These are phyloP conservation scores for Protonibea diacanthus DNA, from an alignment of 2,797 vertebrate species.

Conservation along the genomic window DNA sequence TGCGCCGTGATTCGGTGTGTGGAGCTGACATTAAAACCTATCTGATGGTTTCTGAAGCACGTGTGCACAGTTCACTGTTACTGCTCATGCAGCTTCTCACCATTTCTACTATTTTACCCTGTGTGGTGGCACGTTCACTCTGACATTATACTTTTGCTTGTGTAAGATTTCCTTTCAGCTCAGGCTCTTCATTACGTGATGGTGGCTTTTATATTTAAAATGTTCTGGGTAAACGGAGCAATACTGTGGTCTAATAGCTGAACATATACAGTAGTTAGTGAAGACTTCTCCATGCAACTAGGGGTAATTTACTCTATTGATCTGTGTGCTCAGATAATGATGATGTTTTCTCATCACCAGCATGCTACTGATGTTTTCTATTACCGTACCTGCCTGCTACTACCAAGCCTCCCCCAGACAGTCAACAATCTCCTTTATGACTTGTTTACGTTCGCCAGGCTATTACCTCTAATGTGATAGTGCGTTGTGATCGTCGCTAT, in stretches of 20 bases:
- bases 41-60: slow-evolving; percentile 45
- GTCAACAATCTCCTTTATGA: slow-evolving; percentile 66
- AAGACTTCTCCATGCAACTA: slow-evolving; percentile 50
- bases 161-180: slow-evolving; percentile 27
- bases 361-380: slow-evolving; percentile 53
- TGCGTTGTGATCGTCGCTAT: slow-evolving; percentile 49
- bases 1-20: slow-evolving; percentile 59
- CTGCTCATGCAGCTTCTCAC: slow-evolving; percentile 28
- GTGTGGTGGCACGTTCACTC: not conserved
- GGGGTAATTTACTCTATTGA: slow-evolving; percentile 70
- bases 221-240: slow-evolving; percentile 1
- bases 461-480: slow-evolving; percentile 68
- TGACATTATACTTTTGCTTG: slow-evolving; percentile 13
- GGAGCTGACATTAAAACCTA: slow-evolving; percentile 48
- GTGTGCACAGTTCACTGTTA: slow-evolving; percentile 18
- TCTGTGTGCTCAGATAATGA: slow-evolving; percentile 60
- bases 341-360: slow-evolving; percentile 73
- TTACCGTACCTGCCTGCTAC: slow-evolving; percentile 43
- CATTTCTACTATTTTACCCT: slow-evolving; percentile 10
- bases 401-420: slow-evolving; percentile 34
- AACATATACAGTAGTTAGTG: slow-evolving; percentile 49
- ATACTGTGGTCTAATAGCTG: slow-evolving; percentile 30
- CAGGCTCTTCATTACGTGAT: slow-evolving; percentile 27
- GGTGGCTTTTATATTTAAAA: slow-evolving; percentile 22
- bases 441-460: slow-evolving; percentile 64